Conservation (phyloP, 2,113 vertebrate species). For the Rhabdornis inornatus region DNA sequence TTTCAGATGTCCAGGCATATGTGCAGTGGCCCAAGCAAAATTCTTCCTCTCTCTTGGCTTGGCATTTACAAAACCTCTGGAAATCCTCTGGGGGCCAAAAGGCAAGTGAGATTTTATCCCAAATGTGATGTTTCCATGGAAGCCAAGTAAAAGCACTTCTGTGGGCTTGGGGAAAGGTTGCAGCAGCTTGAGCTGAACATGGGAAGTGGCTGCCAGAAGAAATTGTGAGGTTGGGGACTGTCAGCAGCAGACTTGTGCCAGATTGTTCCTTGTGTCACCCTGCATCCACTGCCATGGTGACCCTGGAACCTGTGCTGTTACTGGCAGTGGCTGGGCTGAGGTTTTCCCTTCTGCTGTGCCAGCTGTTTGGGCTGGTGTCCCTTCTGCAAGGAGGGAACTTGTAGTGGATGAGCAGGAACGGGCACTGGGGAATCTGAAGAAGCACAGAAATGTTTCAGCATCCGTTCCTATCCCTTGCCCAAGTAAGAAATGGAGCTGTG, state of each 20-base stretch:
- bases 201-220: background rate
- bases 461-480: background rate
- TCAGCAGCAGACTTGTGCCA: background rate
- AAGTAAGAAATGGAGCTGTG: background rate
- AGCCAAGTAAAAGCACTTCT: background rate
- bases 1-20: background rate
- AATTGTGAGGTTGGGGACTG: background rate
- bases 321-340: background rate
- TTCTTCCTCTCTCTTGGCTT: background rate
- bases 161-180: background rate
- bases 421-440: background rate
- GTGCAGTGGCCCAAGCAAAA: background rate
- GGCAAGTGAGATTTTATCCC: background rate
- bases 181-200: background rate
- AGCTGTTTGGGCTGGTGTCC: background rate
- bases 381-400: background rate
- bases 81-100: background rate
- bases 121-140: background rate
- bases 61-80: background rate
- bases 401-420: background rate
- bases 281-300: background rate
- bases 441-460: background rate
- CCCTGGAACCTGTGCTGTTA: background rate
- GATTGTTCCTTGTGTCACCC: background rate
- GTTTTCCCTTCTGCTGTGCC: background rate